Conservation (phyloP, 1,140 invertebrate genomes). For the Asobara japonica region DNA sequence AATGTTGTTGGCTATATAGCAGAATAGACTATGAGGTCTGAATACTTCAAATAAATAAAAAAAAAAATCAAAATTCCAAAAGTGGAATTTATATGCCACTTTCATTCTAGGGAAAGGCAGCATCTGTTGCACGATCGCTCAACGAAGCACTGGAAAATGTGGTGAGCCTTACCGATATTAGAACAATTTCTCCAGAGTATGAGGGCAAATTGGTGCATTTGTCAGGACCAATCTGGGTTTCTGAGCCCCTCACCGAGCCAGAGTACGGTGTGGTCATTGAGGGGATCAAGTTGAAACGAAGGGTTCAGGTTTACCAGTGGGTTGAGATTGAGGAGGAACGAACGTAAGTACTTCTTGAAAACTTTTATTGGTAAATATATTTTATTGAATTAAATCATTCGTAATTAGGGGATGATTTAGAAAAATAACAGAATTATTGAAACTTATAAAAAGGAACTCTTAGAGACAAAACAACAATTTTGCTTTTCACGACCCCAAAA, state of each 20-base stretch:
- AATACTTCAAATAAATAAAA: too few species aligned
- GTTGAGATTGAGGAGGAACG: conserved; percentile 77
- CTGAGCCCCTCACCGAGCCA: conserved; percentile 83
- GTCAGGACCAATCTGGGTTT: conserved; percentile 75
- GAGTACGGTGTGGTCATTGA: conserved; percentile 81
- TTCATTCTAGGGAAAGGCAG: conserved; percentile 78
- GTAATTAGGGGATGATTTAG: too few species aligned
- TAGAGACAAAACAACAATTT: too few species aligned
- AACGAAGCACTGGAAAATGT: conserved; percentile 76
- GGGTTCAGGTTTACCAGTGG: conserved; percentile 94
- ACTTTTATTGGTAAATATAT: too few species aligned
- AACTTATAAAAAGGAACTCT: too few species aligned
- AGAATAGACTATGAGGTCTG: too few species aligned
- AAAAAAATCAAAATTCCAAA: too few species aligned
- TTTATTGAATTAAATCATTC: too few species aligned
- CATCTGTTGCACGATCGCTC: conserved; percentile 75
- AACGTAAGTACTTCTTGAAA: conserved; percentile 58
- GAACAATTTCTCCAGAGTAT: conserved; percentile 70
- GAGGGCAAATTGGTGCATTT: conserved; percentile 83
- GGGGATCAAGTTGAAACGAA: conserved; percentile 77
- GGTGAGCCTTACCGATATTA: conserved; percentile 66
- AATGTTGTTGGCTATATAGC: too few species aligned
- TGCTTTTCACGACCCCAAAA: too few species aligned
- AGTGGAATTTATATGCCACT: too few species aligned
- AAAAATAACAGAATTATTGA: too few species aligned